phyloP scores from a whole-genome alignment of 2,888 invertebrate species.

The Cryptophagus acutangulus region DNA sequence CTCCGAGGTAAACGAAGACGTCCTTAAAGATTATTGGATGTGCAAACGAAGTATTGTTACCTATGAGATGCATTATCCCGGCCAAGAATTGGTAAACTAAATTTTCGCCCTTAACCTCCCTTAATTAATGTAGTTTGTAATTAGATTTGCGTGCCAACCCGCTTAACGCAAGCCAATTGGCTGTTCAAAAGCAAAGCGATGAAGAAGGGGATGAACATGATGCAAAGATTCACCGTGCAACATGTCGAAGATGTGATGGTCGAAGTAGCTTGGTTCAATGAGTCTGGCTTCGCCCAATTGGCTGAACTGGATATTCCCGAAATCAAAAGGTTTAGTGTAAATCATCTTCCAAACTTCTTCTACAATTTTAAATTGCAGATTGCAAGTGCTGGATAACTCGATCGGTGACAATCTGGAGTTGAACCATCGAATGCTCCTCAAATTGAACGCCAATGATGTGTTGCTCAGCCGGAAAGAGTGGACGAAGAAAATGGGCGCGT shows the following conservation, averaged over 20 bases:
- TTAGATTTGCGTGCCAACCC: conserved; percentile 51
- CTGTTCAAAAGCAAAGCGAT: conserved; percentile 70
- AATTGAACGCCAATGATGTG: conserved; percentile 68
- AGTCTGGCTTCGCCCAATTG: conserved; percentile 57
- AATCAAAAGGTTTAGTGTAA: conserved; percentile 62
- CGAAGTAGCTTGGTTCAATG: conserved; percentile 77
- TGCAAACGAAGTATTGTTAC: conserved; percentile 38
- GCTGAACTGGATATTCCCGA: conserved; percentile 73
- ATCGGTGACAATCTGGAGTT: conserved; percentile 85
- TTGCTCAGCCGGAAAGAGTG: conserved; percentile 74
- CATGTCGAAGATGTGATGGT: conserved; percentile 75
- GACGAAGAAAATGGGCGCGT: conserved; percentile 57
- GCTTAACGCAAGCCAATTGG: conserved; percentile 77
- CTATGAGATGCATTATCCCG: conserved; percentile 42
- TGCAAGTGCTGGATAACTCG: conserved; percentile 80
- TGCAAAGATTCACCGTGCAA: conserved; percentile 67
- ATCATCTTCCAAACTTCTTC: conserved; percentile 14
- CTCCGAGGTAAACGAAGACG: conserved; percentile 41
- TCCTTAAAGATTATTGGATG: conserved; percentile 44
- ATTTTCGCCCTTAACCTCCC: background rate
- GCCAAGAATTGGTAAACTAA: conserved; percentile 43
- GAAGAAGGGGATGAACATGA: conserved; percentile 49
- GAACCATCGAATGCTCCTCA: conserved; percentile 81
- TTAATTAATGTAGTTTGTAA: conserved; percentile 25
- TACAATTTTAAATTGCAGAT: conserved; percentile 45